phyloP scores from a whole-genome alignment of 2,888 invertebrate species.

The Tricholauxania praeusta region DNA sequence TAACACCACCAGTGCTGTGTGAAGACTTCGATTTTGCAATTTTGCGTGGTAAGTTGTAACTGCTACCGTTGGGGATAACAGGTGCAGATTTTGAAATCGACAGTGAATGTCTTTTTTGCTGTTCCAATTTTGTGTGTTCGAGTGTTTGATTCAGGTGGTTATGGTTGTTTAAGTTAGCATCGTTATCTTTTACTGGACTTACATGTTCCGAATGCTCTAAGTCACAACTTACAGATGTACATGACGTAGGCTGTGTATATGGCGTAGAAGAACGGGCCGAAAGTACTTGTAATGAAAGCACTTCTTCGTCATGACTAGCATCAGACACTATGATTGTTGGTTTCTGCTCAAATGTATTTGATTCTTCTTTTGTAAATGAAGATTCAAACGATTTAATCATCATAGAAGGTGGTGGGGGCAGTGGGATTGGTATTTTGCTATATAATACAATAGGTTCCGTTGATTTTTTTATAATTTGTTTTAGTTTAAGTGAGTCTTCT shows the following conservation, averaged over 20 bases:
- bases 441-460: conserved; percentile 43
- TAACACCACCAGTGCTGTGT: conserved; percentile 28
- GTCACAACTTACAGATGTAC: conserved; percentile 57
- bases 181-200: conserved; percentile 53
- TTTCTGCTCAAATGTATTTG: background rate
- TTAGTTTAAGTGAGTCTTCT: conserved; percentile 50
- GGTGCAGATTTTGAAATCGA: conserved; percentile 39
- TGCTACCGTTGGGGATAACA: conserved; percentile 8
- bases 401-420: conserved; percentile 47
- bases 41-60: conserved; percentile 5
- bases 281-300: conserved; percentile 56
- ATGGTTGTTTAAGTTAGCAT: background rate
- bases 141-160: conserved; percentile 7
- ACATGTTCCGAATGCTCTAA: conserved; percentile 53
- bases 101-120: conserved; percentile 18
- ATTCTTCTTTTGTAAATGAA: conserved; percentile 6
- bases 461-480: conserved; percentile 50
- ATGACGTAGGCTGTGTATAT: conserved; percentile 56
- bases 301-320: conserved; percentile 55
- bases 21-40: conserved; percentile 43
- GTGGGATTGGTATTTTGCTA: conserved; percentile 54
- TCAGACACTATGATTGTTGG: conserved; percentile 7
- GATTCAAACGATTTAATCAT: background rate
- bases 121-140: background rate
- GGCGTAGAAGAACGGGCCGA: conserved; percentile 64